Percentiles rank a stretch among this genome's conserved stretches.
Conservation (phyloP, 2,113 vertebrate species). For the Strix uralensis region DNA sequence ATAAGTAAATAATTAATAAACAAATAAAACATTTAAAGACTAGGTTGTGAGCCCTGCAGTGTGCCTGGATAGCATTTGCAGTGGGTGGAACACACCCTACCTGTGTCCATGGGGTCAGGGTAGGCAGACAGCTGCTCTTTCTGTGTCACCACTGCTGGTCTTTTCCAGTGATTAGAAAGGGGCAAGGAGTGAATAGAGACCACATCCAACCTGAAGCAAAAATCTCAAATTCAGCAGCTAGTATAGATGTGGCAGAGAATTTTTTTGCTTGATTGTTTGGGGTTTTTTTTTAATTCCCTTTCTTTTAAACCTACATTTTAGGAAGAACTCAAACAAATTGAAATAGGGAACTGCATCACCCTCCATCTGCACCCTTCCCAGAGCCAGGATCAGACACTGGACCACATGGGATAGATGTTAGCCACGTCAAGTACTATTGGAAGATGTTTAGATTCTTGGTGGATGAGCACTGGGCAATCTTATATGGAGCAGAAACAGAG, state of each 20-base stretch:
- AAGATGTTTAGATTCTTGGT: background rate
- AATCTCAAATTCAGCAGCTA: background rate
- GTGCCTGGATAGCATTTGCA: background rate
- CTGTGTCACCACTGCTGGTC: background rate
- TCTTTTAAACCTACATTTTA: background rate
- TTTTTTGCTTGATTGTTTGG: background rate
- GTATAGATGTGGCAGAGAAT: background rate
- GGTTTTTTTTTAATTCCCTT: background rate
- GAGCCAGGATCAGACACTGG: background rate
- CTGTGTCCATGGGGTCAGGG: fast-evolving
- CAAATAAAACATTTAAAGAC: conserved; percentile 27
- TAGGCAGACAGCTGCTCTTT: background rate
- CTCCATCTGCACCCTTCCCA: background rate
- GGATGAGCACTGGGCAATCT: background rate
- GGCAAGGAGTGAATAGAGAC: background rate
- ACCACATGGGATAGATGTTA: background rate
- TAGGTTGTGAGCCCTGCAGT: background rate
- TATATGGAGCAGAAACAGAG: background rate
- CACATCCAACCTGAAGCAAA: background rate
- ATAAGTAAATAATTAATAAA: conserved; percentile 42
- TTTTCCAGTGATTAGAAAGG: background rate
- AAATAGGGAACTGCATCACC: background rate
- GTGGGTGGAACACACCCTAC: background rate
- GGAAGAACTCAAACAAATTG: background rate
- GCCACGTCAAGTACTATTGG: background rate